Percentiles rank a stretch among this genome's conserved stretches.
Evolutionary conservation across 2,888 invertebrate species (phyloP).

Genomic region (Buathra laborator): DNA sequence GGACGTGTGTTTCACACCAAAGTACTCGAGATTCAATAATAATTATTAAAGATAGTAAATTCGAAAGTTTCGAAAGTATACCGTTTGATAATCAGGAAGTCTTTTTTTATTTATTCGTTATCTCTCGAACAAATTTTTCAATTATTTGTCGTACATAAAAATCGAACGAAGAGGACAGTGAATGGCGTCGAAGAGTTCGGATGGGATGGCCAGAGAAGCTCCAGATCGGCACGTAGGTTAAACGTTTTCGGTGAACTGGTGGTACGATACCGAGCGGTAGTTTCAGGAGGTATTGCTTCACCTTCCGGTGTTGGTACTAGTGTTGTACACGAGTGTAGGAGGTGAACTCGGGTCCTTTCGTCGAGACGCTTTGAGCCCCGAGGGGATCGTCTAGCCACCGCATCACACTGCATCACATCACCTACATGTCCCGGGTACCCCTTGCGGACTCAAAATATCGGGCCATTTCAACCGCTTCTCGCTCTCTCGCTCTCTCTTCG

Average conservation of each 20-base stretch:
- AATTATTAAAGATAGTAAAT: background rate
- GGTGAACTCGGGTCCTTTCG: conserved; percentile 23
- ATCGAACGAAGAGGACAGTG: too few species aligned
- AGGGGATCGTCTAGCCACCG: conserved; percentile 44
- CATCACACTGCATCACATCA: conserved; percentile 28
- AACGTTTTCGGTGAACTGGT: background rate
- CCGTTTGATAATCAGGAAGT: too few species aligned
- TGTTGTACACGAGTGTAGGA: background rate
- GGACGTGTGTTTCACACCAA: conserved; percentile 9
- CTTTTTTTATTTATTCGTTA: too few species aligned
- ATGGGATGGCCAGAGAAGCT: background rate
- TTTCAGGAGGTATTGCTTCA: background rate
- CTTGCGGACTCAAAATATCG: conserved; percentile 43
- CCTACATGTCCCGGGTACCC: conserved; percentile 22
- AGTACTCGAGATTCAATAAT: background rate
- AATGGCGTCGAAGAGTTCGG: too few species aligned
- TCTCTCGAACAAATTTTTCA: too few species aligned
- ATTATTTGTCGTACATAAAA: too few species aligned
- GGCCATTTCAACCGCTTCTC: conserved; percentile 5
- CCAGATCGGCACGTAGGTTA: background rate
- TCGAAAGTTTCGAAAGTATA: too few species aligned
- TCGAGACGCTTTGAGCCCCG: conserved; percentile 45
- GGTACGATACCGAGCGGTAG: background rate
- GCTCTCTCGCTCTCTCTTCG: background rate
- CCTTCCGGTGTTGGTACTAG: background rate